Percentiles rank a stretch among this genome's conserved stretches.
Conservation (phyloP, 2,797 vertebrate genomes). For the Darevskia nairensis region DNA sequence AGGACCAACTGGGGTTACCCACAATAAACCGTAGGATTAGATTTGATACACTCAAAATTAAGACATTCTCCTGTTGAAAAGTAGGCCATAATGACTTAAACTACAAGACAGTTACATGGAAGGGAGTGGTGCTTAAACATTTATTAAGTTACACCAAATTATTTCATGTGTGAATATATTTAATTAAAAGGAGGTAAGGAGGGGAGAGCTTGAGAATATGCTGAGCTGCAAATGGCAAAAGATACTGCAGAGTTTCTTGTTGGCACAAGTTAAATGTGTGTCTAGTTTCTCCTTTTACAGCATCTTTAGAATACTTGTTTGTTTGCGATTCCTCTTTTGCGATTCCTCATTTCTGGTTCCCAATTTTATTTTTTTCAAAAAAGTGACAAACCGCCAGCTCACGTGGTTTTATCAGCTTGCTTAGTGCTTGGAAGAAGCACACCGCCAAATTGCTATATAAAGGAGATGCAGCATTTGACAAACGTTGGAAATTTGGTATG, state of each 20-base stretch:
- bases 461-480: neutral
- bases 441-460: neutral
- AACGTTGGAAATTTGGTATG: conserved; percentile 6
- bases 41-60: conserved; percentile 86
- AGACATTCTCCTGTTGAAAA: conserved; percentile 77
- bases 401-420: conserved; percentile 19
- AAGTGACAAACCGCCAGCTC: conserved; percentile 25
- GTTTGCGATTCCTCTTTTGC: conserved; percentile 31
- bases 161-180: conserved; percentile 67
- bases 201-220: neutral
- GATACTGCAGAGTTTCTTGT: neutral
- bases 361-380: neutral
- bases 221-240: conserved; percentile 6
- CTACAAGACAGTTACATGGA: conserved; percentile 64
- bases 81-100: conserved; percentile 67
- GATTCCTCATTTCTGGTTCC: neutral
- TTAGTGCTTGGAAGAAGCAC: conserved; percentile 35
- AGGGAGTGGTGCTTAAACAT: conserved; percentile 65
- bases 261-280: neutral
- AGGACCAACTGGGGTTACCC: conserved; percentile 75
- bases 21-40: conserved; percentile 84
- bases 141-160: conserved; percentile 83
- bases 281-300: neutral
- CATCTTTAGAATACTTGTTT: conserved; percentile 32
- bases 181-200: conserved; percentile 44